These are phyloP conservation scores for Drosophila orosa DNA, from an alignment of 1,140 invertebrate genomes.

Conservation along the genomic window DNA sequence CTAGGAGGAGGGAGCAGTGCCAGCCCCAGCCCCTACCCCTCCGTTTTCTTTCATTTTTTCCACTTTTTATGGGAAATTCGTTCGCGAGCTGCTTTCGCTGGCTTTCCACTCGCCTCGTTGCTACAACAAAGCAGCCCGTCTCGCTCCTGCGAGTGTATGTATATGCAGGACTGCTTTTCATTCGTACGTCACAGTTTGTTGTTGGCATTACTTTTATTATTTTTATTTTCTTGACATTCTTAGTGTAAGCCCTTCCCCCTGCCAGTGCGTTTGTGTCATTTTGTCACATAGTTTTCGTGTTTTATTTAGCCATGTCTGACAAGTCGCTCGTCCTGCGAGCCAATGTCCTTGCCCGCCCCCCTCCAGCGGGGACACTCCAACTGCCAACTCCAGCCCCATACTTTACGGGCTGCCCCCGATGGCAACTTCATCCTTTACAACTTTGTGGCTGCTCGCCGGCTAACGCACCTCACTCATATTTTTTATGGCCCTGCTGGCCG, in stretches of 20 bases:
- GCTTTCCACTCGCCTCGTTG: slow-evolving; percentile 12
- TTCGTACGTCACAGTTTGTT: slow-evolving; percentile 76
- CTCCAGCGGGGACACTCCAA: slow-evolving; percentile 3
- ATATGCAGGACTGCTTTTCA: slow-evolving; percentile 57
- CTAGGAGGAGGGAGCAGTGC: slow-evolving; percentile 8
- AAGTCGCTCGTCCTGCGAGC: slow-evolving; percentile 25
- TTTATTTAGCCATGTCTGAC: slow-evolving; percentile 69
- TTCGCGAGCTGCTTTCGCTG: slow-evolving; percentile 35
- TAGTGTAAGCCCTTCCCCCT: slow-evolving; percentile 46
- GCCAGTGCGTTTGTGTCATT: slow-evolving; percentile 54
- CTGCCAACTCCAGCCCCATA: slow-evolving; percentile 5
- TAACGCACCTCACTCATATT: slow-evolving; percentile 51
- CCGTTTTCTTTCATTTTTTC: slow-evolving; percentile 20
- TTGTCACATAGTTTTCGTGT: slow-evolving; percentile 80
- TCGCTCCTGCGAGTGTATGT: neutral
- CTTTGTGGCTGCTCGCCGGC: slow-evolving; percentile 33
- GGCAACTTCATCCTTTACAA: slow-evolving; percentile 48
- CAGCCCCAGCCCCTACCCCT: neutral
- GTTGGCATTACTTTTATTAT: slow-evolving; percentile 74
- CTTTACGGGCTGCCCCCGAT: slow-evolving; percentile 36
- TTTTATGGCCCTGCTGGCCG: slow-evolving; percentile 37
- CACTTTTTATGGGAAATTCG: slow-evolving; percentile 37
- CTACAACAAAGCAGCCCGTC: slow-evolving; percentile 5
- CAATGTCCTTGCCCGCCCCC: slow-evolving; percentile 18
- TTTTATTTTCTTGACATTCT: slow-evolving; percentile 77